These are phyloP conservation scores for rat (Rattus norvegicus) DNA, from an alignment of 2,113 vertebrate genomes.

Conservation along the genomic window GRCr8 NC_086030.1:50674501-50675000, in stretches of 20 bases:
- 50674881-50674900: accelerated
- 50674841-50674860: no score
- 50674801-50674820: not conserved
- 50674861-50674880: not conserved
- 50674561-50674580: no score
- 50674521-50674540: not conserved
- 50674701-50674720: not conserved
- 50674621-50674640: not conserved
- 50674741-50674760: not conserved
- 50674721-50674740: no score
- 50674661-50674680: not conserved
- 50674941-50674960: not conserved
- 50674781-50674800: no score
- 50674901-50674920: not conserved
- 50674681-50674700: not conserved
- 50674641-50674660: not conserved
- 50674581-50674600: not conserved
- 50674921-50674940: not conserved
- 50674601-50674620: not conserved
- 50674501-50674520: not conserved
- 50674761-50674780: not conserved
- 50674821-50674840: no score
- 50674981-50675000: not conserved
- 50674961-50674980: not conserved
- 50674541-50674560: not conserved